Conservation (phyloP, 92 coral and sea anemone species). For the Micromussa lordhowensis region DNA sequence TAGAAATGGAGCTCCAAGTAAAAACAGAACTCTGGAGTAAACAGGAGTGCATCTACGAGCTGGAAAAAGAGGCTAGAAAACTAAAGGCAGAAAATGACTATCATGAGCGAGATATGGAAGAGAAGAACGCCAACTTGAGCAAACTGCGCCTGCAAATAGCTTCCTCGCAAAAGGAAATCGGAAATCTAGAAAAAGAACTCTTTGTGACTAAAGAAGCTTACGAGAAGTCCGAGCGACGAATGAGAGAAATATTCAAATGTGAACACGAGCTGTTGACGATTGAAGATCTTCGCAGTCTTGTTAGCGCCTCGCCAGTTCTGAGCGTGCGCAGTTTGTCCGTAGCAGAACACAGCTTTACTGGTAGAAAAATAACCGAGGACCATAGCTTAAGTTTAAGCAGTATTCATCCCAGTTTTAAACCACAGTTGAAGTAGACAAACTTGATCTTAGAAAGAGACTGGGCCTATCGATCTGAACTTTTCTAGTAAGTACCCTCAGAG, state of each 20-base stretch:
- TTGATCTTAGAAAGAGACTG: no score
- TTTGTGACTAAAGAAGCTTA: conserved; percentile 42
- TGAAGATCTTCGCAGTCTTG: conserved; percentile 16
- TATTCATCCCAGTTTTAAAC: neutral
- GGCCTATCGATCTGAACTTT: no score
- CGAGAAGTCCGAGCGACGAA: conserved; percentile 36
- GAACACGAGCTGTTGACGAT: conserved; percentile 22
- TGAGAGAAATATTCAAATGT: conserved; percentile 20
- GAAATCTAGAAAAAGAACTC: conserved; percentile 56
- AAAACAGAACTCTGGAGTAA: conserved; percentile 33
- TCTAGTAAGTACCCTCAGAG: no score
- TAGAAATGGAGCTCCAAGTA: conserved; percentile 33
- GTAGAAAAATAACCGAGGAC: neutral
- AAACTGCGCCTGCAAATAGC: conserved; percentile 66
- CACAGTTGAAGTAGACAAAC: neutral
- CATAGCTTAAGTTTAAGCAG: conserved; percentile 8
- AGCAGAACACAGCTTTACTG: neutral
- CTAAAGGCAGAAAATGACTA: conserved; percentile 57
- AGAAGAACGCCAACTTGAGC: conserved; percentile 51
- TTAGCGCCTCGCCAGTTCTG: conserved; percentile 15
- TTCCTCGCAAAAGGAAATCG: conserved; percentile 64
- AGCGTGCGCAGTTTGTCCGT: neutral
- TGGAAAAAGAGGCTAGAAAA: conserved; percentile 59
- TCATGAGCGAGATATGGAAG: conserved; percentile 43
- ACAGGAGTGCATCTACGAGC: conserved; percentile 54